Conservation (phyloP, 2,888 invertebrate species). For the Geotrupes spiniger region DNA sequence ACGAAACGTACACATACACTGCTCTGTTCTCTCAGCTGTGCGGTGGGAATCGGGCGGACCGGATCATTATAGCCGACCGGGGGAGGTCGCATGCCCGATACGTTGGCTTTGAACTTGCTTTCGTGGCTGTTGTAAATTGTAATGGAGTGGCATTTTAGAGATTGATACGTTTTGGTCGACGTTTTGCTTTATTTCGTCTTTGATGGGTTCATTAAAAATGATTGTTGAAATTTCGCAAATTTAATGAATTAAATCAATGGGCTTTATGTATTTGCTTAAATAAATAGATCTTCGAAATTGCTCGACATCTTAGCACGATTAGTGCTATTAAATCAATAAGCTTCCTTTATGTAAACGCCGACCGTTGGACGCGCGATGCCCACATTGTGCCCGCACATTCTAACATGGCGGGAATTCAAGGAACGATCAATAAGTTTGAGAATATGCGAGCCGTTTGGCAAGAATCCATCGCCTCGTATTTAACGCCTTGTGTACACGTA, state of each 20-base stretch:
- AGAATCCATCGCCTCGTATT: too few relatives aligned
- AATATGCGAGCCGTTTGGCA: background rate
- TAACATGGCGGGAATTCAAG: slow-evolving; percentile 5
- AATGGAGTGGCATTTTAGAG: too few relatives aligned
- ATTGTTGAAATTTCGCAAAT: too few relatives aligned
- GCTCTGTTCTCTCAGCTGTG: slow-evolving; percentile 51
- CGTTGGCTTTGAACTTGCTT: too few relatives aligned
- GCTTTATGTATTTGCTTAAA: too few relatives aligned
- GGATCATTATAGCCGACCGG: slow-evolving; percentile 22
- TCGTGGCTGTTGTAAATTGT: too few relatives aligned
- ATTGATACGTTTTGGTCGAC: too few relatives aligned
- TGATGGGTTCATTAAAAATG: too few relatives aligned
- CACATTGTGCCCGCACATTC: background rate
- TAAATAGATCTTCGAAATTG: slow-evolving; percentile 4
- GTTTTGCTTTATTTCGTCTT: too few relatives aligned
- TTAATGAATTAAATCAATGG: too few relatives aligned
- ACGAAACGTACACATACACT: slow-evolving; percentile 4
- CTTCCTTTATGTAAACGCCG: slow-evolving; percentile 1
- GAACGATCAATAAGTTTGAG: slow-evolving; percentile 10
- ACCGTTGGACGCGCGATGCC: background rate
- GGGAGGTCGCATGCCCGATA: background rate
- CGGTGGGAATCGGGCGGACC: slow-evolving; percentile 50
- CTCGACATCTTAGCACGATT: slow-evolving; percentile 1
- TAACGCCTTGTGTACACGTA: too few relatives aligned
- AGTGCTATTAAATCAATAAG: slow-evolving; percentile 1